A percentile compares a stretch with the other conserved stretches of the same genome.
Evolutionary conservation across 2,113 vertebrate genomes (phyloP).

Genomic region (Gobiocypris rarus): DNA sequence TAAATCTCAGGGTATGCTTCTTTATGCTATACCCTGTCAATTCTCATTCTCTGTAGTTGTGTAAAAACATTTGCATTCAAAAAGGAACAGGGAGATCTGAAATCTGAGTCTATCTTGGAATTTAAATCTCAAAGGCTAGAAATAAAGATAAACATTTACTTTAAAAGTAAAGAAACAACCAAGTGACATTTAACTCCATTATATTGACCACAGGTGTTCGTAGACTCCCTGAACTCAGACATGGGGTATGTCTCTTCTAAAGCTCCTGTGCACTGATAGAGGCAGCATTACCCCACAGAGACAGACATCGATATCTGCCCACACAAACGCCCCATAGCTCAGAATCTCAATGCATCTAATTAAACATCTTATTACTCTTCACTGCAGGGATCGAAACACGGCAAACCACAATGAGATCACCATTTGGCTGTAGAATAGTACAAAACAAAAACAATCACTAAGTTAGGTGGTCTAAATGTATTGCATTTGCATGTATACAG

Average conservation of each 20-base stretch:
- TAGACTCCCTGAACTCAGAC: not conserved
- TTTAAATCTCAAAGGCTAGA: not conserved
- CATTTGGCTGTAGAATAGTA: slow-evolving; percentile 23
- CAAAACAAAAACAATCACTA: too few species aligned
- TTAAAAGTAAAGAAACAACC: not conserved
- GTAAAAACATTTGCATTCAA: not conserved
- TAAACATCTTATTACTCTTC: slow-evolving; percentile 13
- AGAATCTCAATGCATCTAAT: slow-evolving; percentile 5
- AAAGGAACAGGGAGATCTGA: not conserved
- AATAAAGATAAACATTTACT: not conserved
- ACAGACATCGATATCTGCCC: not conserved
- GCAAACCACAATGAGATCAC: slow-evolving; percentile 17
- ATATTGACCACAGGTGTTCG: not conserved
- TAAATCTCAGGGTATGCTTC: not conserved
- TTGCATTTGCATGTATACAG: too few species aligned
- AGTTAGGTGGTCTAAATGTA: too few species aligned
- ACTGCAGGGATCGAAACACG: not conserved
- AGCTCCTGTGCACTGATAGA: not conserved
- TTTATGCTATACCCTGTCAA: not conserved
- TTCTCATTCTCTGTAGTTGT: not conserved
- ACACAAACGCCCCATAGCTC: not conserved
- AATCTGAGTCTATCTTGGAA: not conserved
- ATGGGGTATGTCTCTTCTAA: not conserved
- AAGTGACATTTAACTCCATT: not conserved
- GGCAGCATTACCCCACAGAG: not conserved